phyloP scores from a whole-genome alignment of 2,888 invertebrate species.

The Lochmaea capreae region DNA sequence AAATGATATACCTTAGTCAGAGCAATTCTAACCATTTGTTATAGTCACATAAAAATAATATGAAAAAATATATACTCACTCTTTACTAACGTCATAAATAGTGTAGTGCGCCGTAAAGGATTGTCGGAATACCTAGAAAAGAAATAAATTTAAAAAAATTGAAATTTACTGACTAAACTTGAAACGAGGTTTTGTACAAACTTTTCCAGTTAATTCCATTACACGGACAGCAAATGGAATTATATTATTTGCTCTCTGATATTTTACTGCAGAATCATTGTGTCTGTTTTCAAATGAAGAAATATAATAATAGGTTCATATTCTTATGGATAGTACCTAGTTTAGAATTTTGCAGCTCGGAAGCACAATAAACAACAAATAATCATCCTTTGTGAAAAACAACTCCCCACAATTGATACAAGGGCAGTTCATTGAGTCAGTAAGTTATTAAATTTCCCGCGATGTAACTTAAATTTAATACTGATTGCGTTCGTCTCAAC shows the following conservation, averaged over 20 bases:
- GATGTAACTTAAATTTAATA: no score
- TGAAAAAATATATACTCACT: conserved; percentile 72
- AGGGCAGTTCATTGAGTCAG: no score
- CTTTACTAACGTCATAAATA: conserved; percentile 91
- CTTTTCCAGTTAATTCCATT: conserved; percentile 14
- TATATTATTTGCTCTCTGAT: conserved; percentile 2
- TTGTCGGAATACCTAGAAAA: conserved; percentile 83
- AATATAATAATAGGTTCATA: no score
- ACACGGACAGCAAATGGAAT: neutral
- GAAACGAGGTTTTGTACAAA: neutral
- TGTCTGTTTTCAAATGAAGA: neutral
- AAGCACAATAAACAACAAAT: no score
- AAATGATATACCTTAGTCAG: no score
- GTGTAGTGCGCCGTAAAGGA: conserved; percentile 91
- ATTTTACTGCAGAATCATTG: neutral
- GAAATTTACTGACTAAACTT: conserved; percentile 25
- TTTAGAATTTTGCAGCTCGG: no score
- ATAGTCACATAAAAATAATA: neutral
- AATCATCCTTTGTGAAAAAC: no score
- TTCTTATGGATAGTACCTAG: no score
- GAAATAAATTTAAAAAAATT: conserved; percentile 37
- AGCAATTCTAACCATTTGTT: neutral
- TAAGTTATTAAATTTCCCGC: no score
- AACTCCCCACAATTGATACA: no score
- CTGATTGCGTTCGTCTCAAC: no score